Evolutionary conservation across 2,113 vertebrate genomes (phyloP).

Genomic region (Corythoichthys intestinalis): DNA sequence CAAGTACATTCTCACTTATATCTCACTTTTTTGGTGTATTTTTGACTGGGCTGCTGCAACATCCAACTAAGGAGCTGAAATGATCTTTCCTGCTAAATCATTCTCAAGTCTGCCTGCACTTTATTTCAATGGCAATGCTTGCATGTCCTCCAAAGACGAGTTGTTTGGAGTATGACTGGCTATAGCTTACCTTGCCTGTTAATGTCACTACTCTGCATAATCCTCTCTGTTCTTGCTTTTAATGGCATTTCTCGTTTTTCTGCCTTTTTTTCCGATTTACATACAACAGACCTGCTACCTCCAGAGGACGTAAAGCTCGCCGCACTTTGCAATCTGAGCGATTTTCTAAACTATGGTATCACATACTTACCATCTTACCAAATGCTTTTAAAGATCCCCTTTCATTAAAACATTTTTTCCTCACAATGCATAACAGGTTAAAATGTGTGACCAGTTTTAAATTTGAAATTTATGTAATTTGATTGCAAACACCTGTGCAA

Average conservation of each 20-base stretch:
- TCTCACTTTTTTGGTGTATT: background rate
- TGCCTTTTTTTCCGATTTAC: slow-evolving; percentile 51
- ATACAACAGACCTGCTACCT: slow-evolving; percentile 69
- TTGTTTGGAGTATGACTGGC: slow-evolving; percentile 36
- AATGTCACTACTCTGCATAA: background rate
- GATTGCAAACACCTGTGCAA: no score
- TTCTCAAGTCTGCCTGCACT: slow-evolving; percentile 13
- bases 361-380: slow-evolving; percentile 6
- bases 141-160: slow-evolving; percentile 21
- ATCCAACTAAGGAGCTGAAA: background rate
- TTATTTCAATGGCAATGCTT: slow-evolving; percentile 16
- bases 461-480: no score
- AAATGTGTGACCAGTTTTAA: no score
- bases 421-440: no score
- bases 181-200: slow-evolving; percentile 47
- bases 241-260: slow-evolving; percentile 13
- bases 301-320: slow-evolving; percentile 76
- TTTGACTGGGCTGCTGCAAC: background rate
- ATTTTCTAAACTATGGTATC: slow-evolving; percentile 78
- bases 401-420: no score
- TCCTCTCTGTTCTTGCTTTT: slow-evolving; percentile 4
- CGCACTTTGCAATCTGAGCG: slow-evolving; percentile 75
- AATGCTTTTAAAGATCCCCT: background rate
- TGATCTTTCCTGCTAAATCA: slow-evolving; percentile 1
- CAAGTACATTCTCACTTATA: background rate